Evolutionary conservation across 1,140 invertebrate species (phyloP).

Genomic region (Eueides isabella): DNA sequence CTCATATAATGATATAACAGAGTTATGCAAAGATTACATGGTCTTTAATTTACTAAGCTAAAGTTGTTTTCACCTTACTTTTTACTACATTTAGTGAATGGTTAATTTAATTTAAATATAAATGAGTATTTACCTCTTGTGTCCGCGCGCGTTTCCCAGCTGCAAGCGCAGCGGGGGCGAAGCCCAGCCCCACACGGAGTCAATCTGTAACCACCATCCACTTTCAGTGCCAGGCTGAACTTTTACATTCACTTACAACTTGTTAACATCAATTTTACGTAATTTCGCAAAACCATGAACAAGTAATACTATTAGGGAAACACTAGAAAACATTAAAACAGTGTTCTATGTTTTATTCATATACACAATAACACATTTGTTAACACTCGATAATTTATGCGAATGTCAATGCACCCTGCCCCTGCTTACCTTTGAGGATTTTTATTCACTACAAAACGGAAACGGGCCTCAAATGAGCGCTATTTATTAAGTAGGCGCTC

Average conservation of each 20-base stretch:
- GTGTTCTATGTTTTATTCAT: conserved; percentile 35
- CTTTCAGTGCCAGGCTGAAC: conserved; percentile 43
- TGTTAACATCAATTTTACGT: conserved; percentile 14
- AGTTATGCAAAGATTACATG: not conserved
- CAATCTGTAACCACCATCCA: conserved; percentile 85
- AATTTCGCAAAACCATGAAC: not conserved
- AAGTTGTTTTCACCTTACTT: not conserved
- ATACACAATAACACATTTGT: conserved; percentile 49
- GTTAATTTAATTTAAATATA: not conserved
- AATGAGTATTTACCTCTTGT: conserved; percentile 72
- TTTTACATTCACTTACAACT: conserved; percentile 28
- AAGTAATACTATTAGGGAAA: not conserved
- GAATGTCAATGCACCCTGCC: conserved; percentile 64
- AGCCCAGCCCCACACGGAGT: conserved; percentile 95
- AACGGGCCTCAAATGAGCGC: conserved; percentile 60
- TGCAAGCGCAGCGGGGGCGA: conserved; percentile 94
- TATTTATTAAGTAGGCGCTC: conserved; percentile 52
- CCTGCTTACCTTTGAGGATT: conserved; percentile 76
- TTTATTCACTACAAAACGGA: conserved; percentile 58
- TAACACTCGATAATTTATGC: conserved; percentile 67
- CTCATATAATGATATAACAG: not conserved
- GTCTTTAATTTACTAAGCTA: not conserved
- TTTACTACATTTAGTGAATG: not conserved
- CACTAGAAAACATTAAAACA: conserved; percentile 23
- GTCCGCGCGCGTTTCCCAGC: conserved; percentile 85